Percentiles rank a stretch among this genome's conserved stretches.
phyloP scores from a whole-genome alignment of 2,888 invertebrate species.

The Cremastinae sp. region DNA sequence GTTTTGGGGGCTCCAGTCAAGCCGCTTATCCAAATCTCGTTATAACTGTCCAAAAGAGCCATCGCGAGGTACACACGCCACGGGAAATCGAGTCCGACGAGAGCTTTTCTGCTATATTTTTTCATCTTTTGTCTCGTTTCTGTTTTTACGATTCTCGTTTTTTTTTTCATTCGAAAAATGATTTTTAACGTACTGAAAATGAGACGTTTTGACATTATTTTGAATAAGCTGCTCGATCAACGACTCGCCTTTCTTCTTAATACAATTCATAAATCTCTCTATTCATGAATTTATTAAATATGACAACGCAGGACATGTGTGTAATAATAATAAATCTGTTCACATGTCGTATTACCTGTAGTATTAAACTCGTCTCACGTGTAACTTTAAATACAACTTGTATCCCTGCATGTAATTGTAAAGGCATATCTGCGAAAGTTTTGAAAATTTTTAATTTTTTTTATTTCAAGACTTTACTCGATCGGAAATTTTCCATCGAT shows the following conservation, averaged over 20 bases:
- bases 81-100: background rate
- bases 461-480: too few relatives aligned
- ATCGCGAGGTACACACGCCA: background rate
- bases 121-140: background rate
- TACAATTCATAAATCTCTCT: too few relatives aligned
- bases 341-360: too few relatives aligned
- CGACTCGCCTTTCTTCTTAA: background rate
- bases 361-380: too few relatives aligned
- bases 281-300: too few relatives aligned
- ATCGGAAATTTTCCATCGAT: too few relatives aligned
- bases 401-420: too few relatives aligned
- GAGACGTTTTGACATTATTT: slow-evolving; percentile 5
- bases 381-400: too few relatives aligned
- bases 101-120: slow-evolving; percentile 32
- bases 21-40: slow-evolving; percentile 73
- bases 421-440: too few relatives aligned
- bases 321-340: too few relatives aligned
- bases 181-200: slow-evolving; percentile 39
- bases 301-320: too few relatives aligned
- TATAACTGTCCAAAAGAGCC: slow-evolving; percentile 64
- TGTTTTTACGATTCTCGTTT: slow-evolving; percentile 6
- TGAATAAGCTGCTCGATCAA: background rate
- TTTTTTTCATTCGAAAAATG: slow-evolving; percentile 21
- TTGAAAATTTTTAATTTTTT: too few relatives aligned
- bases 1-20: slow-evolving; percentile 66